These are phyloP conservation scores for Alcedo atthis DNA, from an alignment of 2,797 vertebrate genomes.

Conservation along the genomic window DNA sequence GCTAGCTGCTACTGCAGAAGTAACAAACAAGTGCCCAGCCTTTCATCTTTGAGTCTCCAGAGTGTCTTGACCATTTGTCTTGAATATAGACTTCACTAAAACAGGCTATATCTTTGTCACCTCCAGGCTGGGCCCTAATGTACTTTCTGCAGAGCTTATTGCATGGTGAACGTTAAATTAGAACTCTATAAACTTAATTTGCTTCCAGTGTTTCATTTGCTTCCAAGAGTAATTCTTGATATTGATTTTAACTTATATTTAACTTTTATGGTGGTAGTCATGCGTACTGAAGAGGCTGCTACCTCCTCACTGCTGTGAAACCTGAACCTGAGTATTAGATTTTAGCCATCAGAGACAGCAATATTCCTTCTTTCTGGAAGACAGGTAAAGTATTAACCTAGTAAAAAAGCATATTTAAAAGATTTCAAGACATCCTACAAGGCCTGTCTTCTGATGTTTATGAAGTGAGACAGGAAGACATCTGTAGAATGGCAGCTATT, in stretches of 20 bases:
- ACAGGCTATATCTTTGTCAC: conserved; percentile 12
- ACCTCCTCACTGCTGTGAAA: not conserved
- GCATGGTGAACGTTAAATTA: conserved; percentile 6
- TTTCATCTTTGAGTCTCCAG: not conserved
- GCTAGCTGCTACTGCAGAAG: not conserved
- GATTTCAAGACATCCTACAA: not conserved
- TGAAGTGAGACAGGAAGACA: not conserved
- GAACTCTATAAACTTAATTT: conserved; percentile 67
- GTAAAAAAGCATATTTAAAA: not conserved
- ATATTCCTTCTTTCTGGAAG: not conserved
- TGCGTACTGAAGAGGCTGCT: not conserved
- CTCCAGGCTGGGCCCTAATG: not conserved
- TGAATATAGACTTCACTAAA: conserved; percentile 18
- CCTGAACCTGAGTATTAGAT: not conserved
- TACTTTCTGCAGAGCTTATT: conserved; percentile 26
- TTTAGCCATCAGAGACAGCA: not conserved
- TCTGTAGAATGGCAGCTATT: not conserved
- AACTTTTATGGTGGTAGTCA: conserved; percentile 45
- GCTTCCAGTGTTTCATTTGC: conserved; percentile 56
- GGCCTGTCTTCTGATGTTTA: not conserved
- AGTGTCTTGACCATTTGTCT: conserved; percentile 7
- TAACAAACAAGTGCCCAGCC: not conserved
- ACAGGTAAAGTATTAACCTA: not conserved
- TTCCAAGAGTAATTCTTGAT: conserved; percentile 50
- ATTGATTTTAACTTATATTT: conserved; percentile 69